These are phyloP conservation scores for Neolamprologus multifasciatus DNA, from an alignment of 2,797 vertebrate genomes.

Conservation along the genomic window DNA sequence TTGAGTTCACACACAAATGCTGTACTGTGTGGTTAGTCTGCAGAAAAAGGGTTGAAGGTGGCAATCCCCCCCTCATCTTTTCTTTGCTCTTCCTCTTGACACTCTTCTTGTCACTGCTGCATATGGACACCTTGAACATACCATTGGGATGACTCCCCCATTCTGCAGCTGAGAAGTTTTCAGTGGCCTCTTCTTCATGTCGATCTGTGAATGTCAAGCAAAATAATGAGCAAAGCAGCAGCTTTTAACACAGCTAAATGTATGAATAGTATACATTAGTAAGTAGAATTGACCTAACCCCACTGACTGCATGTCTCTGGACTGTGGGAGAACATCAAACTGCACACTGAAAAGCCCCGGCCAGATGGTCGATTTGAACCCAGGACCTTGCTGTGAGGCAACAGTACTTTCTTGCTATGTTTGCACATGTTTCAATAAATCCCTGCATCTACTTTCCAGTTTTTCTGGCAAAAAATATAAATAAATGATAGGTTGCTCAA, in stretches of 20 bases:
- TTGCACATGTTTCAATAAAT: not conserved
- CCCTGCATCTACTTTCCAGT: not conserved
- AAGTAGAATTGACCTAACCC: not conserved
- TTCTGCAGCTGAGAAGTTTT: not conserved
- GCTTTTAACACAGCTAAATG: not conserved
- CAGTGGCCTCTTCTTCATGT: not conserved
- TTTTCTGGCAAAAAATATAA: not conserved
- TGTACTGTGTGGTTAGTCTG: not conserved
- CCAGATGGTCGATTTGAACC: not conserved
- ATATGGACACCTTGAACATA: constrained; percentile 43
- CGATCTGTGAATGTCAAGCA: not conserved
- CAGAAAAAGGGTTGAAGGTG: not conserved
- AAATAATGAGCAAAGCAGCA: not conserved
- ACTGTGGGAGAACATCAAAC: not conserved
- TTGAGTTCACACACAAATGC: not conserved
- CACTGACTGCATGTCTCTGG: not conserved
- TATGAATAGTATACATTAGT: not conserved
- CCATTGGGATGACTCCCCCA: not conserved
- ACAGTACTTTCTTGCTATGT: not conserved
- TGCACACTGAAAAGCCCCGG: not conserved
- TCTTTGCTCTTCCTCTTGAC: constrained; percentile 41
- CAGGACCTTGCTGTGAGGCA: not conserved
- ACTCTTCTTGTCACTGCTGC: constrained; percentile 58
- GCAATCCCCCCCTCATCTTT: not conserved
- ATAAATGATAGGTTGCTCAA: not conserved